Evolutionary conservation across 2,888 invertebrate species (phyloP).

Genomic region (Tinea semifulvella): DNA sequence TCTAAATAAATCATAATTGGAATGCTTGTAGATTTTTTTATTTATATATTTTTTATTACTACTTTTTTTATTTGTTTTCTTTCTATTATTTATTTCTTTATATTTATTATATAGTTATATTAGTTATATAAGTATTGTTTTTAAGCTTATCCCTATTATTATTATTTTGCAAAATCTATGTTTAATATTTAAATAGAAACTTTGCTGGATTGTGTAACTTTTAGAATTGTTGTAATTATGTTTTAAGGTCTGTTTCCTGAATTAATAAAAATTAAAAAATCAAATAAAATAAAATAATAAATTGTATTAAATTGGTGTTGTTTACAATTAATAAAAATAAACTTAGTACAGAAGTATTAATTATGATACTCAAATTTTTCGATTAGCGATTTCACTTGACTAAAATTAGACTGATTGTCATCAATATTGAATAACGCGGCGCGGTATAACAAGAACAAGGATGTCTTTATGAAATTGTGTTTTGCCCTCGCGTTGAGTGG

Average conservation of each 20-base stretch:
- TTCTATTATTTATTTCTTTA: no score
- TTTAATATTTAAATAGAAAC: no score
- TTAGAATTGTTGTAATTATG: no score
- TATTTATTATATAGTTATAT: background rate
- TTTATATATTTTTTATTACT: no score
- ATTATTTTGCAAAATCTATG: no score
- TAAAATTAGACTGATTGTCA: slow-evolving; percentile 5
- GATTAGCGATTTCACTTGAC: background rate
- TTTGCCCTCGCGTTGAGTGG: slow-evolving; percentile 50
- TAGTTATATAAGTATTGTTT: background rate
- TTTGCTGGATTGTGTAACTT: no score
- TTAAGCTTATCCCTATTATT: no score
- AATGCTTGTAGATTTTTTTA: no score
- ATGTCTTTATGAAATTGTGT: slow-evolving; percentile 64
- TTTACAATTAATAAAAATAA: background rate
- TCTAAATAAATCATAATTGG: no score
- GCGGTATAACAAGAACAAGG: slow-evolving; percentile 49
- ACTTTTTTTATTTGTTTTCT: no score
- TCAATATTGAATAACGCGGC: slow-evolving; percentile 34
- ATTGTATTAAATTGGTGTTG: background rate
- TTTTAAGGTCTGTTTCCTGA: no score
- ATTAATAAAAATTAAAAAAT: no score
- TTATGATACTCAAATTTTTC: background rate
- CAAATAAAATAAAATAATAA: background rate
- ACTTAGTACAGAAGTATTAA: background rate